Percentiles rank a stretch among this genome's conserved stretches.
phyloP scores from a whole-genome alignment of 1,140 invertebrate genomes.

The Pygmarrhopalites habei region DNA sequence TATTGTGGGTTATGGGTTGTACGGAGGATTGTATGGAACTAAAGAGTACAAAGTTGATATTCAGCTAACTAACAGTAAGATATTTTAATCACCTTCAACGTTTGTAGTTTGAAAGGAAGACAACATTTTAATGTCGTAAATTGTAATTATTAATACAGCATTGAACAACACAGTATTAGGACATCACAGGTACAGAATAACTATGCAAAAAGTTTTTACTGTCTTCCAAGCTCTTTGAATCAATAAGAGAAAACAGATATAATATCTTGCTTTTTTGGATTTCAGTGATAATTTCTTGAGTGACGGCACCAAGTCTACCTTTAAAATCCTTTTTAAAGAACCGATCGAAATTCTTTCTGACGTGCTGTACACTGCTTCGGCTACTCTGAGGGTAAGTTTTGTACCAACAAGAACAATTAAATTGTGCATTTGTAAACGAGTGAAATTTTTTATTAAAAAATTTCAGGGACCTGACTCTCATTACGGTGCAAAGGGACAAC shows the following conservation, averaged over 20 bases:
- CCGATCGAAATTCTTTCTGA: conserved; percentile 74
- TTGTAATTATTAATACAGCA: too few relatives aligned
- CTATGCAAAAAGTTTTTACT: too few relatives aligned
- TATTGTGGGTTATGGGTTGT: conserved; percentile 79
- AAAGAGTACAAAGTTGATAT: conserved; percentile 73
- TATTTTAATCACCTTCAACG: too few relatives aligned
- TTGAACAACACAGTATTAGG: conserved; percentile 69
- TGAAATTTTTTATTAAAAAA: too few relatives aligned
- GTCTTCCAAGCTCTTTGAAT: too few relatives aligned
- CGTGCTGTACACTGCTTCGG: conserved; percentile 73
- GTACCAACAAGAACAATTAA: too few relatives aligned
- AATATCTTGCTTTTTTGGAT: too few relatives aligned
- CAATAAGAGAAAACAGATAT: too few relatives aligned
- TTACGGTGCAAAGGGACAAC: conserved; percentile 74
- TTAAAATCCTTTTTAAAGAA: conserved; percentile 82
- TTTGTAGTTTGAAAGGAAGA: too few relatives aligned
- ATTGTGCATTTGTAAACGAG: too few relatives aligned
- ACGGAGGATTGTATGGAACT: conserved; percentile 75
- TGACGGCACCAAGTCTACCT: conserved; percentile 73
- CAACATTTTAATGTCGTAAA: too few relatives aligned
- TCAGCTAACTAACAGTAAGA: conserved; percentile 68
- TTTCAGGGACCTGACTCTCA: conserved; percentile 77
- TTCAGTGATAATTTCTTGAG: conserved; percentile 68
- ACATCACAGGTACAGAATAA: too few relatives aligned
- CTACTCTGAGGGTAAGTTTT: conserved; percentile 74